Percentiles rank a stretch among this genome's conserved stretches.
Conservation (phyloP, 2,113 vertebrate species). For the Cisticola juncidis region DNA sequence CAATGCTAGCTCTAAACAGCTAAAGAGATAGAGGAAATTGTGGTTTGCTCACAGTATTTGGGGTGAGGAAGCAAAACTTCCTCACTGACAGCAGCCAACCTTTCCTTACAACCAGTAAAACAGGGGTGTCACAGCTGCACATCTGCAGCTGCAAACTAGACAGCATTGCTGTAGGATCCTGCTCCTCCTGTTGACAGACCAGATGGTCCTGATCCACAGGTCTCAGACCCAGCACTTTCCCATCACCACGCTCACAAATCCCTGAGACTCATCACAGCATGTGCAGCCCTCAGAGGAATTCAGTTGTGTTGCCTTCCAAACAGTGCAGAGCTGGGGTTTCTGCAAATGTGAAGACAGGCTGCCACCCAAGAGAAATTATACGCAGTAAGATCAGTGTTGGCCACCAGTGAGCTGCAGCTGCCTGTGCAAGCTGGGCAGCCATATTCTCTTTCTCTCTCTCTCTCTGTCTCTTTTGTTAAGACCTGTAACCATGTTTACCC, state of each 20-base stretch:
- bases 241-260: not conserved
- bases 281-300: not conserved
- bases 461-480: too few species aligned
- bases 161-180: not conserved
- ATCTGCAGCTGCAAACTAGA: not conserved
- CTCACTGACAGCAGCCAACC: not conserved
- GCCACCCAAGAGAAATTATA: not conserved
- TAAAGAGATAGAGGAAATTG: not conserved
- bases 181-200: not conserved
- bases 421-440: not conserved
- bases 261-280: not conserved
- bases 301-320: not conserved
- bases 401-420: not conserved
- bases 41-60: not conserved
- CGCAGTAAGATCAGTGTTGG: rapidly evolving
- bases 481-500: not conserved
- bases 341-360: not conserved
- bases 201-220: not conserved
- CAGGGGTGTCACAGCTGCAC: not conserved
- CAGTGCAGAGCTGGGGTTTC: not conserved
- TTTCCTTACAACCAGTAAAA: not conserved
- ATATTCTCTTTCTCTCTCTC: not conserved
- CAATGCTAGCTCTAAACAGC: not conserved
- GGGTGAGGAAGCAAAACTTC: not conserved
- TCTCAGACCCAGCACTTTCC: not conserved